These are phyloP conservation scores for Hyperoplus immaculatus DNA, from an alignment of 2,797 vertebrate species.

Conservation along the genomic window DNA sequence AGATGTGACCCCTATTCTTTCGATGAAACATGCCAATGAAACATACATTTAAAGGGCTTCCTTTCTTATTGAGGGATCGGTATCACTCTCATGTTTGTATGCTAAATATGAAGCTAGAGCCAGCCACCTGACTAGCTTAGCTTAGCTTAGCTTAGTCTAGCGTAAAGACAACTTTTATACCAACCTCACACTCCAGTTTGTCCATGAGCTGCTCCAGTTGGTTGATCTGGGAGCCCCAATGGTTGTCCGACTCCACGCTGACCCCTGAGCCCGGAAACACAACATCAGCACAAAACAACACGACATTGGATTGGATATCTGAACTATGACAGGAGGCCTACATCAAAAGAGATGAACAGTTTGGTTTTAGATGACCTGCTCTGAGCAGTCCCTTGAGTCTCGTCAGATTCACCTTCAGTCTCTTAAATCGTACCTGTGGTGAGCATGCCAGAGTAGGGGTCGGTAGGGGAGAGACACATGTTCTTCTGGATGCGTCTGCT, in stretches of 20 bases:
- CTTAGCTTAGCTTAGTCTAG: slow-evolving; percentile 4
- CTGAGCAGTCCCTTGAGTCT: neutral
- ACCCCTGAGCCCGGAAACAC: slow-evolving; percentile 79
- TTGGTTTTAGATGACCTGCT: neutral
- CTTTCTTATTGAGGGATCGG: neutral
- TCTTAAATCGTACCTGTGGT: slow-evolving; percentile 86
- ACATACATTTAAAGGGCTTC: neutral
- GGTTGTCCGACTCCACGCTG: slow-evolving; percentile 88
- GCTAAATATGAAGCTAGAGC: neutral
- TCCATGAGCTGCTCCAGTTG: slow-evolving; percentile 93
- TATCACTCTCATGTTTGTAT: neutral
- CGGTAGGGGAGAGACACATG: slow-evolving; percentile 87
- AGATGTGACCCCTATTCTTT: neutral
- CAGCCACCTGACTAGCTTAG: neutral
- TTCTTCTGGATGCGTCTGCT: slow-evolving; percentile 89
- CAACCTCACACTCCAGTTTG: slow-evolving; percentile 93
- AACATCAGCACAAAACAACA: slow-evolving; percentile 33
- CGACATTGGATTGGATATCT: neutral
- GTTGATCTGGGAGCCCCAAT: slow-evolving; percentile 92
- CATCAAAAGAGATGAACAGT: neutral
- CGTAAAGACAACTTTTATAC: slow-evolving; percentile 31
- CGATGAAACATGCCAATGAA: neutral
- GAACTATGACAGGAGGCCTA: neutral
- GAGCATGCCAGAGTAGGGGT: slow-evolving; percentile 90
- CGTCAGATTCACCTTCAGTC: neutral